Evolutionary conservation across 2,888 invertebrate genomes (phyloP).

Genomic region (Drosophila algonquin): DNA sequence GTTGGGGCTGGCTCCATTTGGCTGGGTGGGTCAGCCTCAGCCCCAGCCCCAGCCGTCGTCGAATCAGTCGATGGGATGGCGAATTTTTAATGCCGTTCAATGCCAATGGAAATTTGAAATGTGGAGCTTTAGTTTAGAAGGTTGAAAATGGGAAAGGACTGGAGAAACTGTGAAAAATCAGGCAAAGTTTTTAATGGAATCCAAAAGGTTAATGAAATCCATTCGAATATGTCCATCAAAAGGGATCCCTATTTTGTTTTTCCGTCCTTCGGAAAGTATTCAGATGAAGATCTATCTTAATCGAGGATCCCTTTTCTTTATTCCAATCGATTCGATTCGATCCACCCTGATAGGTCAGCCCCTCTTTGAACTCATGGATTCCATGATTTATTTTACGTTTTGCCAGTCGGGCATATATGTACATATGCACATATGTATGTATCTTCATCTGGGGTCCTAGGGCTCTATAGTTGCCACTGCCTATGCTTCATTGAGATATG

Average conservation of each 20-base stretch:
- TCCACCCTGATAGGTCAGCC: no score
- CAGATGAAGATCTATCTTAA: not conserved
- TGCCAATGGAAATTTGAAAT: slow-evolving; percentile 35
- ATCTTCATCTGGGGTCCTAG: not conserved
- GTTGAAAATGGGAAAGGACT: not conserved
- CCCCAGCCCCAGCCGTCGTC: no score
- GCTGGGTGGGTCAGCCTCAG: slow-evolving; percentile 36
- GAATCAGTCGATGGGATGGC: slow-evolving; percentile 18
- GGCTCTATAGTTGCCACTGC: slow-evolving; percentile 26
- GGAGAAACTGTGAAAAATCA: not conserved
- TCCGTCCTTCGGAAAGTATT: no score
- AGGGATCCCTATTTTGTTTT: not conserved
- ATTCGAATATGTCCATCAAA: not conserved
- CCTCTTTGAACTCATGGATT: not conserved
- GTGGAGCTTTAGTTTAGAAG: not conserved
- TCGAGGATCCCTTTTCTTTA: no score
- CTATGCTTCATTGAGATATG: slow-evolving; percentile 31
- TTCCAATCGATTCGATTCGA: no score
- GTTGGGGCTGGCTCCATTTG: slow-evolving; percentile 46
- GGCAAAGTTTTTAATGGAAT: not conserved
- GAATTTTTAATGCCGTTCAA: slow-evolving; percentile 37
- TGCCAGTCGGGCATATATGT: not conserved
- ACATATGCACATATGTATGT: no score
- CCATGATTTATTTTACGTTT: slow-evolving; percentile 11
- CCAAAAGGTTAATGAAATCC: not conserved